Percentiles rank a stretch among this genome's conserved stretches.
These are phyloP conservation scores for Cephus runcator DNA, from an alignment of 2,888 invertebrate genomes.

Conservation along the genomic window DNA sequence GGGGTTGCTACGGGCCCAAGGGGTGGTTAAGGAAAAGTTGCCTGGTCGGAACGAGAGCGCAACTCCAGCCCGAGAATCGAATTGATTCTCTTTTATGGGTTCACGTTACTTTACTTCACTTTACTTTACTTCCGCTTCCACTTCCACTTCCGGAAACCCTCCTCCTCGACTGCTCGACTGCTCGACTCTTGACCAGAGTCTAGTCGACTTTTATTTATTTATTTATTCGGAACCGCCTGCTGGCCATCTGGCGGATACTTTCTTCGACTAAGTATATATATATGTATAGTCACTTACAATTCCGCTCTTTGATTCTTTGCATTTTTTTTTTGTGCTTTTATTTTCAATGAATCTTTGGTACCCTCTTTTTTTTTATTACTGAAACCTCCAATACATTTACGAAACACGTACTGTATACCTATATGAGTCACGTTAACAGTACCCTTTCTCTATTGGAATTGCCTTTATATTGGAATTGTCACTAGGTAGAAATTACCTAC, in stretches of 20 bases:
- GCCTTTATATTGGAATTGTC: neutral
- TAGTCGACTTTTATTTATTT: conserved; percentile 1
- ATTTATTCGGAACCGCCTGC: neutral
- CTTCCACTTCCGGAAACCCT: conserved; percentile 26
- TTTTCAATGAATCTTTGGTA: too few relatives aligned
- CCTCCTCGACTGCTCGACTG: conserved; percentile 33
- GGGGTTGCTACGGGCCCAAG: neutral
- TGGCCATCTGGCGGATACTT: neutral
- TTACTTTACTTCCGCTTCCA: conserved; percentile 14
- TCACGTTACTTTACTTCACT: conserved; percentile 52
- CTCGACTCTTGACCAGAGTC: conserved; percentile 48
- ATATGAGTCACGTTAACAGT: too few relatives aligned
- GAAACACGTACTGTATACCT: too few relatives aligned
- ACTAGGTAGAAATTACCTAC: neutral
- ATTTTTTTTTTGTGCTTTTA: too few relatives aligned
- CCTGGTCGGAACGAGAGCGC: conserved; percentile 27
- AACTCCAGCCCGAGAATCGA: conserved; percentile 48
- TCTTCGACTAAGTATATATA: neutral
- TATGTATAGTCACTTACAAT: too few relatives aligned
- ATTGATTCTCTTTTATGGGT: conserved; percentile 63
- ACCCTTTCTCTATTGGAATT: too few relatives aligned
- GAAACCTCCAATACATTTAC: too few relatives aligned
- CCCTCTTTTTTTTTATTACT: too few relatives aligned
- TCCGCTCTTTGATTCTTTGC: too few relatives aligned
- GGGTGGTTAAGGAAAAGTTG: conserved; percentile 34